Percentiles rank a stretch among this genome's conserved stretches.
Conservation (phyloP, 2,888 invertebrate genomes). For the Nemurella pictetii region DNA sequence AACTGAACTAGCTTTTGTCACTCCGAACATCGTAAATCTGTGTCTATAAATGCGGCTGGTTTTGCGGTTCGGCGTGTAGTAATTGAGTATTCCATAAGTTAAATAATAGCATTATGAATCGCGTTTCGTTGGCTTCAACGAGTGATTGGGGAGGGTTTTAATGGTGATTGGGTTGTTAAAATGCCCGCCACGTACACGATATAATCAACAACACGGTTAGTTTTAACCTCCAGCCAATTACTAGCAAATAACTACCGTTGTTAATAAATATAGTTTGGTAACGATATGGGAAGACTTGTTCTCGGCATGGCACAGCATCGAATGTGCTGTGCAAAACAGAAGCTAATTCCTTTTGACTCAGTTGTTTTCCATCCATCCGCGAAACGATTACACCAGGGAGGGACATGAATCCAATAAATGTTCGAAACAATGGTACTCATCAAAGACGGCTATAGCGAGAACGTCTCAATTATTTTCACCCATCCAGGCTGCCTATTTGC, state of each 20-base stretch:
- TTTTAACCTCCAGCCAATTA: not conserved
- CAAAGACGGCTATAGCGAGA: not conserved
- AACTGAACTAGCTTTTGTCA: constrained; percentile 6
- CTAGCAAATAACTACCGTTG: not conserved
- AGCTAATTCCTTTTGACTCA: not conserved
- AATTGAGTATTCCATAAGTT: constrained; percentile 15
- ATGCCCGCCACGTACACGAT: not conserved
- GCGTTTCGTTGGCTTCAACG: not conserved
- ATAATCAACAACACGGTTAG: not conserved
- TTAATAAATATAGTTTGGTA: not conserved
- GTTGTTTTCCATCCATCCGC: not conserved
- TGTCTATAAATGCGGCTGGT: not conserved
- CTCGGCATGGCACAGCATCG: not conserved
- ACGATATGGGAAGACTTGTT: not conserved
- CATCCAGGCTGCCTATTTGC: not conserved
- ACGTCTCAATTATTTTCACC: not conserved
- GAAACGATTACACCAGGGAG: not conserved
- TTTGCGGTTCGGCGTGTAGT: not conserved
- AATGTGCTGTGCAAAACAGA: not conserved
- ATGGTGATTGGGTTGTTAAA: constrained; percentile 14
- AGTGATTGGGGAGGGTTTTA: not conserved
- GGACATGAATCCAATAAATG: not conserved
- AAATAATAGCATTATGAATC: not conserved
- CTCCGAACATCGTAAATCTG: constrained; percentile 9
- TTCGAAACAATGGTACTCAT: not conserved